Evolutionary conservation across 2,113 vertebrate genomes (phyloP).

Genomic region (Glareola pratincola): DNA sequence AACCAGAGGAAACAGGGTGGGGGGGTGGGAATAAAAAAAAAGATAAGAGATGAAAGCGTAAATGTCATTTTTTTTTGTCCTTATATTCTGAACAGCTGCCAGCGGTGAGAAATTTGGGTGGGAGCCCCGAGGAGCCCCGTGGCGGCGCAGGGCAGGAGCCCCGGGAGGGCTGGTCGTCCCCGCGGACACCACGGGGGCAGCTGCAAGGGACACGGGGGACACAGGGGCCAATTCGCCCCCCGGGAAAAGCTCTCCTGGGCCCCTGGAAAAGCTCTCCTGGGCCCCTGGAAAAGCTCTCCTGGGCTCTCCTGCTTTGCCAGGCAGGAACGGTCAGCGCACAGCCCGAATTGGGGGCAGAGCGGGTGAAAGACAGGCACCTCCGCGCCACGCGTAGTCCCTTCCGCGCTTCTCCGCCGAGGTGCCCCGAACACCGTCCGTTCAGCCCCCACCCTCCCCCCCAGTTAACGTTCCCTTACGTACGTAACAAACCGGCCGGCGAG

Average conservation of each 20-base stretch:
- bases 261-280: background rate
- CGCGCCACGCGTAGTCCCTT: background rate
- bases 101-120: background rate
- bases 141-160: background rate
- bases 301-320: background rate
- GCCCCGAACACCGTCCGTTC: background rate
- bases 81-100: background rate
- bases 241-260: background rate
- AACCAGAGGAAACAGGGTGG: background rate
- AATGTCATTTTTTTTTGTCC: background rate
- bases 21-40: background rate
- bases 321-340: background rate
- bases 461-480: accelerated
- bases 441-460: background rate
- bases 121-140: background rate
- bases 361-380: background rate
- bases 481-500: accelerated
- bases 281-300: background rate
- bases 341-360: background rate
- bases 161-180: background rate
- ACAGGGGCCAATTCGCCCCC: accelerated
- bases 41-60: background rate
- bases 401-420: background rate
- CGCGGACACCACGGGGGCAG: accelerated
- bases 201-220: accelerated